Base-by-base conservation (phyloP, 1,140 invertebrate genomes). In the Polyergus mexicanus region DNA sequence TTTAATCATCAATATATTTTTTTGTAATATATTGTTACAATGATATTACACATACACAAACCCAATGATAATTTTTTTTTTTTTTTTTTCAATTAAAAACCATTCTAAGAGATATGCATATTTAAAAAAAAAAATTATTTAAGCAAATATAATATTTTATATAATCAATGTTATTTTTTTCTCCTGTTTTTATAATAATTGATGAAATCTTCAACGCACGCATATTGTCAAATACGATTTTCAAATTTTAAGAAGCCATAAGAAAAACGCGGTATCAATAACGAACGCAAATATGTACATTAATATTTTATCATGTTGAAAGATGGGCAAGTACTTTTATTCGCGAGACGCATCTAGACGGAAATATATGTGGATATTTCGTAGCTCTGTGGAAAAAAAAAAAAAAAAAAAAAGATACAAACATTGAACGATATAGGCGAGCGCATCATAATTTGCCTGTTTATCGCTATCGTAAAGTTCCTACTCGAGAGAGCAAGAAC, bases 361-460 rank as follows among this genome's bases (percentile, higher is more conserved):
- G 11, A 72, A 74, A 60, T 83, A 56, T 7, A n/a, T 72, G 2
- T 60, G 38, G 25, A 60, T 81, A 60, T 81, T 81, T 60, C 25
- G 28, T 25, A 56, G 8, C 13, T 72, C 6, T 28, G 22, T n/a
- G 11, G 62, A 75, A 74, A 47, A 81, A 65, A 62, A 6, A 68
- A 74, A 75, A 74, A 47, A 74, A 75, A 74, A 47, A 81, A 65
- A 62, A 6, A 68, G 5, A 13, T 51, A 51, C 8, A 58, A 60
- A 22, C 35, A 44, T 60, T 19, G 28, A 51, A 10, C 7, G 38
- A 65, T 81, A 69, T n/a, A 77, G 54, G 51, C 44, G 44, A 71
- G 76, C 44, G 44, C 25, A 35, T 62, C 66, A 54, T 87, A 87
- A 87, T 85, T 85, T 88, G 51, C 16, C 35, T 68, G 77, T 87